Evolutionary conservation across 2,888 invertebrate genomes (phyloP).

Genomic region (Drosophila merina): DNA sequence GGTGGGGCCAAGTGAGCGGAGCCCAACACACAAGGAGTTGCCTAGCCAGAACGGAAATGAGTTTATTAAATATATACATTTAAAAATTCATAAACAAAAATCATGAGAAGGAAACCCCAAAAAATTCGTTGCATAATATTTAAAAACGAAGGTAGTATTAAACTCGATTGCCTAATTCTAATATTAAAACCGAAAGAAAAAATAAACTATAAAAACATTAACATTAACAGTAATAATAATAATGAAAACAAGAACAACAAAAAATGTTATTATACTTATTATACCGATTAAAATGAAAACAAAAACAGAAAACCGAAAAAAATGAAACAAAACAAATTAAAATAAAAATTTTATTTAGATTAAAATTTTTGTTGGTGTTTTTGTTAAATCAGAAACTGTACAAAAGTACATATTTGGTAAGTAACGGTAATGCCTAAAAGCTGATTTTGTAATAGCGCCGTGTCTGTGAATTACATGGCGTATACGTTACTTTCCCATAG

Average conservation of each 20-base stretch:
- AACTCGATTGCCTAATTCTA: slow-evolving; percentile 83
- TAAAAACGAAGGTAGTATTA: slow-evolving; percentile 81
- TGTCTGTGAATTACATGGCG: neutral
- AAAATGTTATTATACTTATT: slow-evolving; percentile 83
- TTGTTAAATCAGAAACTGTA: neutral
- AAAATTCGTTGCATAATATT: slow-evolving; percentile 80
- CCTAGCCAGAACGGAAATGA: slow-evolving; percentile 78
- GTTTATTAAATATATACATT: slow-evolving; percentile 79
- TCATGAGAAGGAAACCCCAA: slow-evolving; percentile 47
- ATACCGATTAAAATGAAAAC: slow-evolving; percentile 82
- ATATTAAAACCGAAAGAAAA: slow-evolving; percentile 74
- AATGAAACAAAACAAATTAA: slow-evolving; percentile 81
- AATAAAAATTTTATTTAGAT: slow-evolving; percentile 83
- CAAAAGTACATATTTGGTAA: slow-evolving; percentile 2
- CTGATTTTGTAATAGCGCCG: too few relatives aligned
- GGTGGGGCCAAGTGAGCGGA: slow-evolving; percentile 8
- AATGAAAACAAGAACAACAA: slow-evolving; percentile 73
- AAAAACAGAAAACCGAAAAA: slow-evolving; percentile 77
- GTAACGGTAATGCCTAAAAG: neutral
- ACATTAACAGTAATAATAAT: slow-evolving; percentile 76
- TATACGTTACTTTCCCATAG: too few relatives aligned
- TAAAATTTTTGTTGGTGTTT: slow-evolving; percentile 48
- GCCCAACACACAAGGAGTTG: slow-evolving; percentile 55
- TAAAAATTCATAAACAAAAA: slow-evolving; percentile 65
- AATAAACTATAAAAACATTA: slow-evolving; percentile 68